Conservation (phyloP, 2,113 vertebrate genomes). For the Rhinoptilus africanus region DNA sequence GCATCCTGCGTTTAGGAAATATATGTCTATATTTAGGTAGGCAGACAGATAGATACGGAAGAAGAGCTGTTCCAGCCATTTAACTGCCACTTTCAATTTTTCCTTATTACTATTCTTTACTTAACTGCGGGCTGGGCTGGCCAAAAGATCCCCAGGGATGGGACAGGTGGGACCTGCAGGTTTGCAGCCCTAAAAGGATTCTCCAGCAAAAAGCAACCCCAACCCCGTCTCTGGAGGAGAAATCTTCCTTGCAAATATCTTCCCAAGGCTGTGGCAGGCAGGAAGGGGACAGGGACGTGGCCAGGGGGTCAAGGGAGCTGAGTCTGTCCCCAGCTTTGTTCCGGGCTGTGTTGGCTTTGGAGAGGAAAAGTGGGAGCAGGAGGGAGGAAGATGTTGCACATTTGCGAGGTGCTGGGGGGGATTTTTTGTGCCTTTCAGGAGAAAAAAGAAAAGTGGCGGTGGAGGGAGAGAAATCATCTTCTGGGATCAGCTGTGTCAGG, state of each 20-base stretch:
- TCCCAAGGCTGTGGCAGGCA: neutral
- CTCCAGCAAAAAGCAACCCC: neutral
- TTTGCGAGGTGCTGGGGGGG: neutral
- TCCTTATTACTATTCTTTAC: neutral
- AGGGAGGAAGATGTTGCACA: neutral
- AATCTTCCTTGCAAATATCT: neutral
- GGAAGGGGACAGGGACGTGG: fast-evolving
- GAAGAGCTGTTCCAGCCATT: neutral
- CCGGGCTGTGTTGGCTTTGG: neutral
- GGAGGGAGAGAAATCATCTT: neutral
- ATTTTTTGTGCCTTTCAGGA: neutral
- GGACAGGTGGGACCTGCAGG: neutral
- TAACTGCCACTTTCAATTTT: neutral
- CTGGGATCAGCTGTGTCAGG: neutral
- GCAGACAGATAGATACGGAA: neutral
- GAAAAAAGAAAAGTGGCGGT: neutral
- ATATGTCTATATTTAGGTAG: neutral
- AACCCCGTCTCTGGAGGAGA: neutral
- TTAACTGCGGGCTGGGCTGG: neutral
- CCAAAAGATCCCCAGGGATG: neutral
- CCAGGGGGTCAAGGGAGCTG: neutral
- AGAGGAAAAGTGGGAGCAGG: neutral
- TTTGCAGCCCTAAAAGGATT: neutral
- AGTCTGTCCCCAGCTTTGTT: neutral
- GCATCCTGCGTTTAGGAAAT: neutral